These are phyloP conservation scores for Icerya purchasi DNA, from an alignment of 2,888 invertebrate species.

Conservation along the genomic window DNA sequence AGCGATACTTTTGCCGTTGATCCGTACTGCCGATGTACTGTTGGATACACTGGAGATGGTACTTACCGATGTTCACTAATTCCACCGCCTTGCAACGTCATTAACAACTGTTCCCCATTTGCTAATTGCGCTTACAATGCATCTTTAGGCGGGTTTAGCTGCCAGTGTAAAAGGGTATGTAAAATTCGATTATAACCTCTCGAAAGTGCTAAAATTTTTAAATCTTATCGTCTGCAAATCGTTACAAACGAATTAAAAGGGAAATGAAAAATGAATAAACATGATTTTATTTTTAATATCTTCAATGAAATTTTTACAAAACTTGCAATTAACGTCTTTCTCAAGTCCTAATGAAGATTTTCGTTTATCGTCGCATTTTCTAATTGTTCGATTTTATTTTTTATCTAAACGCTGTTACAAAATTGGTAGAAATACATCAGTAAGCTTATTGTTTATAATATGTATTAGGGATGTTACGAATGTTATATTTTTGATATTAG, in stretches of 20 bases:
- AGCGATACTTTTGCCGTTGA: conserved; percentile 26
- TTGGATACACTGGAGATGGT: conserved; percentile 38
- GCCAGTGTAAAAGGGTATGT: conserved; percentile 24
- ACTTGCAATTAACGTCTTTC: too few relatives aligned
- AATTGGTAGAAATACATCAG: too few relatives aligned
- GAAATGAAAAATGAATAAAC: too few relatives aligned
- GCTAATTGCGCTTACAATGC: conserved; percentile 42
- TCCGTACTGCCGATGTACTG: conserved; percentile 52
- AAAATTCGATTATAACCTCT: background rate
- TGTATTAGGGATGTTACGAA: too few relatives aligned
- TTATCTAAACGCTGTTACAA: too few relatives aligned
- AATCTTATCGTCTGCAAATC: background rate
- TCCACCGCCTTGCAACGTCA: conserved; percentile 43
- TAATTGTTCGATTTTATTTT: too few relatives aligned
- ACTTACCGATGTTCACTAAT: conserved; percentile 37
- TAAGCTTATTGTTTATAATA: too few relatives aligned
- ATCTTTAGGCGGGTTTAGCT: conserved; percentile 23
- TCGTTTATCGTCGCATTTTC: too few relatives aligned
- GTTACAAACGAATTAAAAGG: background rate
- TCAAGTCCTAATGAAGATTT: too few relatives aligned
- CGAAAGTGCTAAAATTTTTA: background rate
- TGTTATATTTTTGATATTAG: too few relatives aligned
- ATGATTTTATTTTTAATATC: too few relatives aligned
- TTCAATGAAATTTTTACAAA: too few relatives aligned
- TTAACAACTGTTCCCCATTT: conserved; percentile 56